Evolutionary conservation across 1,140 invertebrate genomes (phyloP), one percentile per base, ranked within the genome.

Genomic region (Drosophila triauraria): DNA sequence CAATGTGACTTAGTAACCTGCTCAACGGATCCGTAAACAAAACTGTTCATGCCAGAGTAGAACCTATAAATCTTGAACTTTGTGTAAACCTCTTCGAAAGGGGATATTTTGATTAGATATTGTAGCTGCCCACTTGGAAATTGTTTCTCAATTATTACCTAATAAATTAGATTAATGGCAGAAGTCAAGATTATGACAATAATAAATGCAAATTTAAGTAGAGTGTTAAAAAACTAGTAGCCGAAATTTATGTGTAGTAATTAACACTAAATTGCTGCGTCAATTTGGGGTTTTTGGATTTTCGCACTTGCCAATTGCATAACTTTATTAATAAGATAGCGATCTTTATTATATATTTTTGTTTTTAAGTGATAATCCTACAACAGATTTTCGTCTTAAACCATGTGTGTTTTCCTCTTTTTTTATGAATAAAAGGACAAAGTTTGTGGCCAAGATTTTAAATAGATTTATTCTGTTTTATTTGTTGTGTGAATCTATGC

Each of bases 101-200:
- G 13, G 42, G 27, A 23, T 56, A 71, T 60, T 48, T 59, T 64
- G 84, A 88, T 88, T 57, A 88, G 77, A 80, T 80, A 88, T 53
- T 51, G 63, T n/a, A 15, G 35, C 30, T 40, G n/a, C 2, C 59
- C 59, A 60, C 47, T 70, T 38, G 23, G 32, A 59, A 80, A 54
- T 53, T 17, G 67, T 68, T 70, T 23, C 48, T 30, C 60, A 47
- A 54, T 75, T 57, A 65, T 62, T 60, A 23, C 59, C 44, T 48
- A 47, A 65, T 85, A 84, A 84, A 85, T 84, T 59, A 68, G 15
- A 32, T 58, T 25, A 61, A 44, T 47, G 44, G 60, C 69, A 59
- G 23, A 69, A 12, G 54, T 51, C 47, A 72, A 67, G 43, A 67
- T 56, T 44, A 35, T 27, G 23, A 56, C 20, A 20, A 20, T 23